Evolutionary conservation across 1,140 invertebrate species (phyloP).

Genomic region (Agrilus planipennis): DNA sequence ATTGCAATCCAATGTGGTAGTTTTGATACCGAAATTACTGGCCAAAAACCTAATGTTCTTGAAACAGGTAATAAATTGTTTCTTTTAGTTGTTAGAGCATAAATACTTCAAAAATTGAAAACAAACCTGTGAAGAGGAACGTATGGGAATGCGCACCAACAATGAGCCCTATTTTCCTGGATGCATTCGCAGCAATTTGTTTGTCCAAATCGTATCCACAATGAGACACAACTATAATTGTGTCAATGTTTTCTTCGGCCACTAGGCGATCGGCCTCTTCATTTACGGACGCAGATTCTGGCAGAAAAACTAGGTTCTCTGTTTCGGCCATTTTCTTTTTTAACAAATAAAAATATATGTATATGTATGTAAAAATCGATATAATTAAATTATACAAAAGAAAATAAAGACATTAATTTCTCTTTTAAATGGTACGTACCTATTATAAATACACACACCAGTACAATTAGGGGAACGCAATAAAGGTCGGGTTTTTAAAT

Average conservation of each 20-base stretch:
- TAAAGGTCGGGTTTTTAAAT: too few relatives aligned
- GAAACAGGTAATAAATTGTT: constrained; percentile 3
- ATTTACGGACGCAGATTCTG: constrained; percentile 34
- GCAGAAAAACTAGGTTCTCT: too few relatives aligned
- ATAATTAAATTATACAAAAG: too few relatives aligned
- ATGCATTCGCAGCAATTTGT: constrained; percentile 50
- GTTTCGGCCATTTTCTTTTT: too few relatives aligned
- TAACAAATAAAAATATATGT: too few relatives aligned
- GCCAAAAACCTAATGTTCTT: background rate
- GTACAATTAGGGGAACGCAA: too few relatives aligned
- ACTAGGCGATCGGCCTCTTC: constrained; percentile 33
- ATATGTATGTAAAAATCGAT: too few relatives aligned
- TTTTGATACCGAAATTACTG: background rate
- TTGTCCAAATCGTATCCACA: constrained; percentile 45
- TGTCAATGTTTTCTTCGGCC: constrained; percentile 27
- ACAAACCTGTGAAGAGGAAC: constrained; percentile 25
- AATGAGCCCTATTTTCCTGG: constrained; percentile 59
- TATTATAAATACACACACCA: too few relatives aligned
- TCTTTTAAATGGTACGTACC: too few relatives aligned
- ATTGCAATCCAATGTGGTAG: background rate
- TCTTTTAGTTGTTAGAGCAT: too few relatives aligned
- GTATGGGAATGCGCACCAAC: constrained; percentile 81
- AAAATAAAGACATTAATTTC: too few relatives aligned
- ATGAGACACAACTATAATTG: constrained; percentile 44
- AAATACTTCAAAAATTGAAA: background rate